Evolutionary conservation across 2,888 invertebrate species (phyloP).

Genomic region (Coleophora deauratella): DNA sequence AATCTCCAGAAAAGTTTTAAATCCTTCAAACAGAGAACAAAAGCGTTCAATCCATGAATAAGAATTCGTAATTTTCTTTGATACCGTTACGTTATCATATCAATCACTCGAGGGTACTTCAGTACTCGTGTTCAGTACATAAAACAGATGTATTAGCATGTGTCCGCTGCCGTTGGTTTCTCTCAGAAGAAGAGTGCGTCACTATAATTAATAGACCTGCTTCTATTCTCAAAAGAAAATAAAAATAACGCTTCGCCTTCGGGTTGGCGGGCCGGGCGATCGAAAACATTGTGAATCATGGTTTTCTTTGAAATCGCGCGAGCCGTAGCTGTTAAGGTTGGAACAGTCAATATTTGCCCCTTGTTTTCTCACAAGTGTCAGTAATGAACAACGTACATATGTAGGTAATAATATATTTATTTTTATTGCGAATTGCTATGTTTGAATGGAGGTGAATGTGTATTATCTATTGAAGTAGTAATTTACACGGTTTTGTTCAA

Average conservation of each 20-base stretch:
- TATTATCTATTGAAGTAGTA: no score
- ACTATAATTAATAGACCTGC: constrained; percentile 64
- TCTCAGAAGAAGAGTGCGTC: constrained; percentile 51
- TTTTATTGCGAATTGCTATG: constrained; percentile 1
- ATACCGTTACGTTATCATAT: constrained; percentile 20
- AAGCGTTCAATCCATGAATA: no score
- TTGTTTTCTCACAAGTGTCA: constrained; percentile 24
- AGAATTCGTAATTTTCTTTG: constrained; percentile 1
- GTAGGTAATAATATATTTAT: constrained; percentile 4
- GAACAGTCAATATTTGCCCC: constrained; percentile 43
- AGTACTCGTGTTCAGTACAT: constrained; percentile 26
- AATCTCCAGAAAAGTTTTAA: no score
- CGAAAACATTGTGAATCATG: constrained; percentile 59
- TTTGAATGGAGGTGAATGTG: not conserved
- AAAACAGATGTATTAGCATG: constrained; percentile 42
- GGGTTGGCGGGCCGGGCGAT: constrained; percentile 30
- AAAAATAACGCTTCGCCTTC: constrained; percentile 56
- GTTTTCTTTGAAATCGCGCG: constrained; percentile 51
- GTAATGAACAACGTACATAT: constrained; percentile 3
- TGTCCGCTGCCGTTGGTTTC: constrained; percentile 27
- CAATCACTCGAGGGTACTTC: not conserved
- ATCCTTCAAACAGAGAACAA: no score
- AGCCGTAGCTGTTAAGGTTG: constrained; percentile 26
- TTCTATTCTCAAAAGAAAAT: constrained; percentile 66
- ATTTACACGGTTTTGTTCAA: no score